Evolutionary conservation across 2,888 invertebrate species (phyloP).

Genomic region (Harpagoxenus sublaevis): DNA sequence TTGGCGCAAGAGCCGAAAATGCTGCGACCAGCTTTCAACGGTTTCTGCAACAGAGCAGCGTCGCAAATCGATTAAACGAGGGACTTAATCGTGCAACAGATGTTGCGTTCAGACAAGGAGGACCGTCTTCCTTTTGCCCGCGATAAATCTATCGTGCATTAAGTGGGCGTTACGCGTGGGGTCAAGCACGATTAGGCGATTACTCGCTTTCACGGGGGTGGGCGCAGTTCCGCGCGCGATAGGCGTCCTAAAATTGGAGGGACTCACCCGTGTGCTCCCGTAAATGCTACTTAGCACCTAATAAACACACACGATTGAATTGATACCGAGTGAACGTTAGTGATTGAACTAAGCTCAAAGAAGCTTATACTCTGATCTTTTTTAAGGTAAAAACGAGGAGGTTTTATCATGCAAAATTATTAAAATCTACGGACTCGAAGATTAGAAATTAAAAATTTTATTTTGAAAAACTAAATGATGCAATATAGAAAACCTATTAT

Average conservation of each 20-base stretch:
- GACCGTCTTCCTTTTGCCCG: conserved; percentile 53
- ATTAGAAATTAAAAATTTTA: not conserved
- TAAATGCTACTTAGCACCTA: conserved; percentile 34
- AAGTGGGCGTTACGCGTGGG: conserved; percentile 67
- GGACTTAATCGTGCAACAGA: conserved; percentile 61
- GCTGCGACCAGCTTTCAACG: not conserved
- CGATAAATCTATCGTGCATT: conserved; percentile 60
- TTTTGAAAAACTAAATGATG: not conserved
- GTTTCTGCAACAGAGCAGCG: conserved; percentile 47
- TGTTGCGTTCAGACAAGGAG: conserved; percentile 54
- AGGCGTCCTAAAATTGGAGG: conserved; percentile 24
- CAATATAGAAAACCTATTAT: not conserved
- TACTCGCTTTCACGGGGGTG: conserved; percentile 60
- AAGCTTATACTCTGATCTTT: not conserved
- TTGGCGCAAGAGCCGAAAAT: not conserved
- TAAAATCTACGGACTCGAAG: not conserved
- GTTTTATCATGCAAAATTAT: not conserved
- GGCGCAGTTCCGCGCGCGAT: conserved; percentile 38
- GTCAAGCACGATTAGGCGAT: conserved; percentile 62
- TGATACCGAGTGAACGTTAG: conserved; percentile 42
- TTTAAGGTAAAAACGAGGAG: not conserved
- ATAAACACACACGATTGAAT: conserved; percentile 64
- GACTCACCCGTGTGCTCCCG: conserved; percentile 23
- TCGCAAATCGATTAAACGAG: conserved; percentile 41
- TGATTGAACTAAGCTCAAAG: not conserved